These are phyloP conservation scores for Chaetophractus vellerosus DNA, from an alignment of 2,797 vertebrate species.

Conservation along the genomic window DNA sequence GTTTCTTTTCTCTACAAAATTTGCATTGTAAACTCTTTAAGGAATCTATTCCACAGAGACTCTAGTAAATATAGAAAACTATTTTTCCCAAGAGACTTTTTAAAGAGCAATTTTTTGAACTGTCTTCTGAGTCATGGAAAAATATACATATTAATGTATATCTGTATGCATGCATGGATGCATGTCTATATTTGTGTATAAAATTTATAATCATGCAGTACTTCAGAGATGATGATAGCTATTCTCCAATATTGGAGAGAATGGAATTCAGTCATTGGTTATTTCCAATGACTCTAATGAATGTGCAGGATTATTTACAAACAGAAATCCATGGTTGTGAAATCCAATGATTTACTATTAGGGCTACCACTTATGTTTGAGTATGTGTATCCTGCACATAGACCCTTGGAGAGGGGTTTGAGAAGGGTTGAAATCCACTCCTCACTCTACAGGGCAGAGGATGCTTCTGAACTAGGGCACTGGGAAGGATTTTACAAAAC, in stretches of 20 bases:
- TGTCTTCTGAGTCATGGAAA: neutral
- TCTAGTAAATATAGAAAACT: neutral
- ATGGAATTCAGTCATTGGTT: neutral
- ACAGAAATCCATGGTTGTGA: neutral
- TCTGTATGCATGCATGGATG: neutral
- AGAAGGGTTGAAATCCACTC: too few species aligned
- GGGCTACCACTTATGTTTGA: neutral
- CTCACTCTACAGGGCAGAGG: too few species aligned
- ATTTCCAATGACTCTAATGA: neutral
- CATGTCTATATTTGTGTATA: neutral
- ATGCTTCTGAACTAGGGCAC: too few species aligned
- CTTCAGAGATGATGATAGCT: neutral
- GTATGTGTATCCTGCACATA: too few species aligned
- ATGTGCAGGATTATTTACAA: neutral
- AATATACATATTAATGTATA: neutral
- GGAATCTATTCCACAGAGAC: neutral
- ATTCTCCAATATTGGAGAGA: neutral
- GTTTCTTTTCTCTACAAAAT: neutral
- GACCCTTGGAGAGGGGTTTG: too few species aligned
- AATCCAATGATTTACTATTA: neutral
- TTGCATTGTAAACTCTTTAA: neutral
- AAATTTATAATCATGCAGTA: neutral
- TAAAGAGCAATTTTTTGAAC: neutral
- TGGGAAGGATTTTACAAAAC: too few species aligned
- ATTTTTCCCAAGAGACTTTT: neutral